Percentiles rank a stretch among this genome's conserved stretches.
These are phyloP conservation scores for Melanotaenia trifasciata DNA, from an alignment of 2,797 vertebrate species.

Conservation along the genomic window DNA sequence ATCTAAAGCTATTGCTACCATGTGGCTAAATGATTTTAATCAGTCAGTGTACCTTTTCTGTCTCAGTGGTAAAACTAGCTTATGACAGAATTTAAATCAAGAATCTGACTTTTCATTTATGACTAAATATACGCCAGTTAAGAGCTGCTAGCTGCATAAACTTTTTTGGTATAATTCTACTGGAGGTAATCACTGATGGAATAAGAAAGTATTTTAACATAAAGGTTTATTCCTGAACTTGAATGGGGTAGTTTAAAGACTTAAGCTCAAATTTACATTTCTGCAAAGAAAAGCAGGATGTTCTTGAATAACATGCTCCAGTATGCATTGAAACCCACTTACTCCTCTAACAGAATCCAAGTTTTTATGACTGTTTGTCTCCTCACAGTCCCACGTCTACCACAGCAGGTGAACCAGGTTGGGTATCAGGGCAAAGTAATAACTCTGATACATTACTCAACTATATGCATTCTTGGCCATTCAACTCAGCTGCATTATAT, in stretches of 20 bases:
- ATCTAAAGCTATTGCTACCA: not conserved
- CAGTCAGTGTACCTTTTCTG: not conserved
- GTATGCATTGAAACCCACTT: not conserved
- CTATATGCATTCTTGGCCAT: constrained; percentile 59
- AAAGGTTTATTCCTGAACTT: not conserved
- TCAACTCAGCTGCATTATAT: constrained; percentile 71
- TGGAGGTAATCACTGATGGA: not conserved
- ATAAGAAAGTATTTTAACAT: not conserved
- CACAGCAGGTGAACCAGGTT: constrained; percentile 62
- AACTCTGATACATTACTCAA: constrained; percentile 60
- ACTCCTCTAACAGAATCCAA: constrained; percentile 17
- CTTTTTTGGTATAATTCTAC: not conserved
- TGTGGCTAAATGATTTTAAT: not conserved
- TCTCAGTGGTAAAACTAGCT: not conserved
- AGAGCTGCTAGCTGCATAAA: not conserved
- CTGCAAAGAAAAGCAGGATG: constrained; percentile 12
- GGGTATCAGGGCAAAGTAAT: constrained; percentile 50
- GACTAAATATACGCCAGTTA: not conserved
- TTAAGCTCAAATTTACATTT: not conserved
- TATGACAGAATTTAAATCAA: not conserved
- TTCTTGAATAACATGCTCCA: constrained; percentile 12
- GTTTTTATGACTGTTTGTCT: constrained; percentile 38
- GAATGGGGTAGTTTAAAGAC: not conserved
- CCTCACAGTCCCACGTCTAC: constrained; percentile 12
- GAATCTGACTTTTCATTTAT: not conserved